Evolutionary conservation across 2,113 vertebrate species (phyloP).

Genomic region (Nesogale talazaci): DNA sequence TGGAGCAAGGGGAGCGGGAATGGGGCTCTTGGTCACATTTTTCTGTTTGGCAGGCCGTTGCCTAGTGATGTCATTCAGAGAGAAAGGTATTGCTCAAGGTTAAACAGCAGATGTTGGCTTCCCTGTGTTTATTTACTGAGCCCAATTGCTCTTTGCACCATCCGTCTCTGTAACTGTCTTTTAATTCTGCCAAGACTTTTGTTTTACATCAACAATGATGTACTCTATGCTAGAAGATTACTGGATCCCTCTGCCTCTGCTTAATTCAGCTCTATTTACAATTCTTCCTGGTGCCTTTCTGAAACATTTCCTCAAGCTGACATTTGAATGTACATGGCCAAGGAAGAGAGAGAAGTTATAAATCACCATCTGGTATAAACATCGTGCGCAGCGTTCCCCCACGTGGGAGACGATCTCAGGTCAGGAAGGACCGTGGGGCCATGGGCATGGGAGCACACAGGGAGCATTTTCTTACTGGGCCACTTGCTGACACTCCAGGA

Average conservation of each 20-base stretch:
- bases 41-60: not conserved
- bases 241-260: not conserved
- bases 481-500: not conserved
- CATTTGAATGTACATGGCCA: slow-evolving; percentile 42
- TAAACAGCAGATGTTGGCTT: rapidly evolving
- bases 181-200: not conserved
- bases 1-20: not conserved
- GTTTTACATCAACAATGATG: not conserved
- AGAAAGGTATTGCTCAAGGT: not conserved
- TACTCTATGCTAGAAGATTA: not conserved
- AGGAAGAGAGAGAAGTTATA: slow-evolving; percentile 35
- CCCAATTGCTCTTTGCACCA: not conserved
- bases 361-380: not conserved
- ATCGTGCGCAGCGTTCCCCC: not conserved
- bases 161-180: not conserved
- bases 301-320: slow-evolving; percentile 37
- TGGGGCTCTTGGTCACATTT: not conserved
- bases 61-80: not conserved
- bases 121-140: not conserved
- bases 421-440: not conserved
- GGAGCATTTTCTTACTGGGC: not conserved
- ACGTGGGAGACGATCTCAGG: not conserved
- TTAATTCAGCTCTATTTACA: not conserved
- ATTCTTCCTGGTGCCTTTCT: not conserved
- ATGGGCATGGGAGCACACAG: not conserved